These are phyloP conservation scores for Eilema griseolum DNA, from an alignment of 2,888 invertebrate genomes.

Conservation along the genomic window DNA sequence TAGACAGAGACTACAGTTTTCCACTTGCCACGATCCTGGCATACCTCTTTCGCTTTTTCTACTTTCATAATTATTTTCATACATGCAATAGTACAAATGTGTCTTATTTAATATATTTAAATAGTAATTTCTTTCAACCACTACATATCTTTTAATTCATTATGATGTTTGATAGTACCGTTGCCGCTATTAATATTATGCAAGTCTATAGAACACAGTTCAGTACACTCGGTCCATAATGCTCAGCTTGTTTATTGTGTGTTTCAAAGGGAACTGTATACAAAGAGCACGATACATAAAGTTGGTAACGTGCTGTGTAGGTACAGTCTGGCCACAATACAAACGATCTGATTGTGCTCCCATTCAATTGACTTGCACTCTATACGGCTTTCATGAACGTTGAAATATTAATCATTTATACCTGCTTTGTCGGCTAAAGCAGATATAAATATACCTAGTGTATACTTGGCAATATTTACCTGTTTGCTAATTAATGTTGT, in stretches of 20 bases:
- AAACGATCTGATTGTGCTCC: slow-evolving; percentile 57
- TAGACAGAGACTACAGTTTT: too few relatives aligned
- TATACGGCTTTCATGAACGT: slow-evolving; percentile 47
- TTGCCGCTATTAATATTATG: slow-evolving; percentile 22
- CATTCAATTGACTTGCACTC: slow-evolving; percentile 52
- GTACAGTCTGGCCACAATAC: slow-evolving; percentile 52
- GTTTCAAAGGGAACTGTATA: slow-evolving; percentile 68
- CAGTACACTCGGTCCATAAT: slow-evolving; percentile 62
- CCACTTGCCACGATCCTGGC: too few relatives aligned
- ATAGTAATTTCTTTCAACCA: slow-evolving; percentile 10
- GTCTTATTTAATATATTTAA: too few relatives aligned
- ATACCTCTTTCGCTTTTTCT: too few relatives aligned
- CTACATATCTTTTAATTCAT: slow-evolving; percentile 16
- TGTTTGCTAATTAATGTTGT: neutral
- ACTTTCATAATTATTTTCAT: too few relatives aligned
- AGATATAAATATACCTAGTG: neutral
- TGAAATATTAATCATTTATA: slow-evolving; percentile 49
- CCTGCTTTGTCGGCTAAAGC: neutral
- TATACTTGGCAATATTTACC: neutral
- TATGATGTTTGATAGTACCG: slow-evolving; percentile 37
- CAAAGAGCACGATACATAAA: slow-evolving; percentile 66
- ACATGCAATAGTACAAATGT: too few relatives aligned
- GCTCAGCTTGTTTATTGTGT: slow-evolving; percentile 69
- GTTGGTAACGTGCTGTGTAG: slow-evolving; percentile 54
- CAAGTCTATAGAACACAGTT: slow-evolving; percentile 54